Evolutionary conservation across 2,113 vertebrate genomes (phyloP).

Genomic region (Poeciliopsis prolifica): DNA sequence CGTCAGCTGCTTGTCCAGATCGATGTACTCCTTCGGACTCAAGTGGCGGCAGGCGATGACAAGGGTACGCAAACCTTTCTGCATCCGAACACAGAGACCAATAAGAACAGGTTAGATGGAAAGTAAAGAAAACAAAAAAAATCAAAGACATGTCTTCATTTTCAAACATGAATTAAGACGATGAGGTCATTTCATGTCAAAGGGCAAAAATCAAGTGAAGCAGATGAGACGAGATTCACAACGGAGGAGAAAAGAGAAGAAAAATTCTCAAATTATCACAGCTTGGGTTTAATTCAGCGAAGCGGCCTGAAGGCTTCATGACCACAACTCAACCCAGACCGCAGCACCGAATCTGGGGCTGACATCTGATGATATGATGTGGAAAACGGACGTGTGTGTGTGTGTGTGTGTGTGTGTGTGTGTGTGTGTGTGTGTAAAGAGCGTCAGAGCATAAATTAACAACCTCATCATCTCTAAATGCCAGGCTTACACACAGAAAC

Average conservation of each 20-base stretch:
- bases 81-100: neutral
- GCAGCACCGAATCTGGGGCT: conserved; percentile 23
- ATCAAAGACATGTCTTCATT: neutral
- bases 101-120: neutral
- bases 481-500: neutral
- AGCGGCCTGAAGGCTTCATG: conserved; percentile 26
- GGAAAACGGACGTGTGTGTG: neutral
- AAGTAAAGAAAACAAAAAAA: neutral
- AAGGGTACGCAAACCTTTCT: conserved; percentile 96
- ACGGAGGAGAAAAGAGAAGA: neutral
- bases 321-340: conserved; percentile 57
- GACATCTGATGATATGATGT: conserved; percentile 30
- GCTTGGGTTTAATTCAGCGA: conserved; percentile 40
- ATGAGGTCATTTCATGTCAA: neutral
- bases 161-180: neutral
- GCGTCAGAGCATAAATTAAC: conserved; percentile 36
- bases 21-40: conserved; percentile 86
- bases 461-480: conserved; percentile 28
- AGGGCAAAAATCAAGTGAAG: neutral
- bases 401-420: neutral
- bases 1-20: conserved; percentile 84
- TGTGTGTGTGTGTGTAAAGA: conserved; percentile 3
- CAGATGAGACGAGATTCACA: neutral
- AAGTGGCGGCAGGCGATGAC: conserved; percentile 92
- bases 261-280: conserved; percentile 30